Percentiles rank a stretch among this genome's conserved stretches.
Evolutionary conservation across 2,113 vertebrate species (phyloP).

Genomic region (Coracopsis vasa): DNA sequence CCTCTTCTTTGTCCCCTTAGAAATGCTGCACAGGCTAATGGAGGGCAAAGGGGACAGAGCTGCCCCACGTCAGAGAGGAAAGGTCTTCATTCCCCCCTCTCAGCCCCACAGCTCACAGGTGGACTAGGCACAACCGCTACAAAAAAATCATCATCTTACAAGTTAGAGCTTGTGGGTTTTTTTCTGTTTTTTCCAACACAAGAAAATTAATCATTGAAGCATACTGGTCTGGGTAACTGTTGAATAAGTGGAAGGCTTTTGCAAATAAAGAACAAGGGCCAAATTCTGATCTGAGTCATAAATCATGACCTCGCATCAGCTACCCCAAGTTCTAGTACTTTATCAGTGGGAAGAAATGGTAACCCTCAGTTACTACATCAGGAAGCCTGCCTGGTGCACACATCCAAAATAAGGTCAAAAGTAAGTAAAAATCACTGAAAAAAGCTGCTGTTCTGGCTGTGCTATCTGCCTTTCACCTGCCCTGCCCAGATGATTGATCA

Average conservation of each 20-base stretch:
- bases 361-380: not conserved
- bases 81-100: not conserved
- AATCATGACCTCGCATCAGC: not conserved
- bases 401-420: not conserved
- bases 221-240: not conserved
- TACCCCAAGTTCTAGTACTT: not conserved
- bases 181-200: not conserved
- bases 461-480: not conserved
- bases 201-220: not conserved
- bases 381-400: not conserved
- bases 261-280: not conserved
- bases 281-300: not conserved
- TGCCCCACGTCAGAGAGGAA: not conserved
- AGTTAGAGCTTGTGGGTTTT: not conserved
- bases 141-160: not conserved
- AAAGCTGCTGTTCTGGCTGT: rapidly evolving
- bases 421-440: not conserved
- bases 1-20: not conserved
- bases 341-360: not conserved
- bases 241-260: not conserved
- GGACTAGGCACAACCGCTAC: not conserved
- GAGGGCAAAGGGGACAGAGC: not conserved
- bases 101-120: not conserved
- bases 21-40: not conserved
- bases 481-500: not conserved